phyloP scores from a whole-genome alignment of 2,113 vertebrate genomes.

The Osmerus eperlanus region DNA sequence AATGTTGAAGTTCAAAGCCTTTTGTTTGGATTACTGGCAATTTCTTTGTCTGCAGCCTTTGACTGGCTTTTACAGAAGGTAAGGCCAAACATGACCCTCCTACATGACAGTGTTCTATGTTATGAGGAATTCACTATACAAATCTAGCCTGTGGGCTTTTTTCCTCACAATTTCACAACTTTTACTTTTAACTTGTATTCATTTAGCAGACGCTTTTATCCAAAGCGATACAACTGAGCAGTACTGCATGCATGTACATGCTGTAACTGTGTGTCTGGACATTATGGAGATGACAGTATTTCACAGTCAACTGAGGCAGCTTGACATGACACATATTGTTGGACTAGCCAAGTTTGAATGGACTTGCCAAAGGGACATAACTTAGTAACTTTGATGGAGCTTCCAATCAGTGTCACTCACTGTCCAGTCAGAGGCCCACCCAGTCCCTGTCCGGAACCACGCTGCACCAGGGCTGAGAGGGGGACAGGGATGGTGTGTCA shows the following conservation, averaged over 20 bases:
- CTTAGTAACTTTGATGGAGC: not conserved
- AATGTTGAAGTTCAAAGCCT: slow-evolving; percentile 95
- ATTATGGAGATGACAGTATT: slow-evolving; percentile 1
- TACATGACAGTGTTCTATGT: not conserved
- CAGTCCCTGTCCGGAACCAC: not conserved
- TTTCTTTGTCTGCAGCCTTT: slow-evolving; percentile 93
- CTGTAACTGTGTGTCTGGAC: slow-evolving; percentile 2
- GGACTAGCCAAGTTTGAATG: too few relatives aligned
- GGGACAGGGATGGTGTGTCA: slow-evolving; percentile 15
- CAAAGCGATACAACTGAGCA: too few relatives aligned
- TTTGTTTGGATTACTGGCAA: slow-evolving; percentile 98
- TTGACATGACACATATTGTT: too few relatives aligned
- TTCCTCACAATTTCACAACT: not conserved
- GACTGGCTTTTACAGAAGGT: slow-evolving; percentile 90
- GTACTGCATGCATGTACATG: not conserved
- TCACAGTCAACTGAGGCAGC: too few relatives aligned
- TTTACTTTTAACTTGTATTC: too few relatives aligned
- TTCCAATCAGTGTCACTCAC: not conserved
- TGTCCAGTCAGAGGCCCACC: not conserved
- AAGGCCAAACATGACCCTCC: slow-evolving; percentile 48
- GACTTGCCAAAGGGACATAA: not conserved
- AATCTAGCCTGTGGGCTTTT: not conserved
- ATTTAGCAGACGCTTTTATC: too few relatives aligned
- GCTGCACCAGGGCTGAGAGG: not conserved
- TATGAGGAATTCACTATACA: not conserved